Base-by-base conservation (phyloP, 2,797 vertebrate species). In the Sebastes trivittatus region DNA sequence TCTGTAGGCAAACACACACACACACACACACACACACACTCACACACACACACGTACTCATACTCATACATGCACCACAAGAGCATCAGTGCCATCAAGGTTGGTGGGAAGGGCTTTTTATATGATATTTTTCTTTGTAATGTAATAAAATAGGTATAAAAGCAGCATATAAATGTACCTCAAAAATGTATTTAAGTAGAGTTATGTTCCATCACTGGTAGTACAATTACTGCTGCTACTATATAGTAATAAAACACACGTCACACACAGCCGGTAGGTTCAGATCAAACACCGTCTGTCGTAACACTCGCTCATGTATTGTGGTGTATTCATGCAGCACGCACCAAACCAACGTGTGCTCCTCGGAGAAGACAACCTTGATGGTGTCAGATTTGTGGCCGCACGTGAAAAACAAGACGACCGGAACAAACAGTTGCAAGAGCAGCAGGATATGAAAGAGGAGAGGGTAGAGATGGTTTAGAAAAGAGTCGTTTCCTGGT, bases 1-100 rank as follows among this genome's bases (percentile, higher is more conserved):
- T 97, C 97, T 98, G 98, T 95, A 96, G 95, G 93, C 87, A 94
- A 93, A 82, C 85, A 70, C 89, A 95, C 93, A 76, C 60, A 64
- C 72, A 23, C 52, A 68, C 30, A 38, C 20, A 59, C 32, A 59
- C 69, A 54, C 23, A 29, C 66, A 69, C 77, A 34, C 66, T 1
- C 32, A 34, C 32, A 27, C 27, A 27, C 27, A 54, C 27, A 29
- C 27, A 29, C 27, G 32, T 63, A 32, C 49, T 77, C 88, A 94
- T 20, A 78, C 14, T 77, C 88, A 94, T 20, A 78, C 14, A 72
- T 30, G 1, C 49, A 73, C 56, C 46, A 74, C 58, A 61, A 62
- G 46, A 42, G 13, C 6, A 63, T 61, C 62, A 75, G 20, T 11
- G 65, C n/a, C 13, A 30, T 54, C 10, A 64, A 14, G 0, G 1